phyloP scores from a whole-genome alignment of 2,797 vertebrate species.

The Coregonus sp. region DNA sequence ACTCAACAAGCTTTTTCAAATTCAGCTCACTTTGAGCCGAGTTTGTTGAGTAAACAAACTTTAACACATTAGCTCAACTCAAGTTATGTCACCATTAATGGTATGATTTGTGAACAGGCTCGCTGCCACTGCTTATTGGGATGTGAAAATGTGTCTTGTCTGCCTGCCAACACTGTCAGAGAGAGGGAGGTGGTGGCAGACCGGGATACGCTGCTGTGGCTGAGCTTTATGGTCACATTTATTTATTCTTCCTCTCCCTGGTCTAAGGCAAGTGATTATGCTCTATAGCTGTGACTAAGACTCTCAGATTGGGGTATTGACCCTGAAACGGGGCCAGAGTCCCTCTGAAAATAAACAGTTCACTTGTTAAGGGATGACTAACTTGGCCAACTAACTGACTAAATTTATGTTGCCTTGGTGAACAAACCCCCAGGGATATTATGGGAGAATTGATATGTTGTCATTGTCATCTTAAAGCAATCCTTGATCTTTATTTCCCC shows the following conservation, averaged over 20 bases:
- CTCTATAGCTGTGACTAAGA: not conserved
- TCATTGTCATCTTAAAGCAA: not conserved
- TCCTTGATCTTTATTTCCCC: not conserved
- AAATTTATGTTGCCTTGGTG: not conserved
- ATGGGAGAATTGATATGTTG: not conserved
- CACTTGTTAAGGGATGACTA: not conserved
- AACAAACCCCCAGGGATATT: not conserved
- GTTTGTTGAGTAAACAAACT: no score
- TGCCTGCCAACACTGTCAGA: conserved; percentile 25
- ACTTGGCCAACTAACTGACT: not conserved
- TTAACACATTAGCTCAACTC: not conserved
- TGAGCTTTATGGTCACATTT: conserved; percentile 7
- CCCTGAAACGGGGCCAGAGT: not conserved
- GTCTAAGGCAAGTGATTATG: not conserved
- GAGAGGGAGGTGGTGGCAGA: conserved; percentile 27
- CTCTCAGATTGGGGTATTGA: conserved; percentile 2
- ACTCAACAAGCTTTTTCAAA: no score
- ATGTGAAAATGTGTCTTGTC: conserved; percentile 43
- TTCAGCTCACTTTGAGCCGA: no score
- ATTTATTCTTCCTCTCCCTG: not conserved
- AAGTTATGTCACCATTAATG: conserved; percentile 4
- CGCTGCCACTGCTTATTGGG: conserved; percentile 16
- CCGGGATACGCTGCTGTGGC: conserved; percentile 31
- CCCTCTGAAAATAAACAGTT: not conserved
- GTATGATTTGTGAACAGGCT: conserved; percentile 30